These are phyloP conservation scores for Poliocrania exsul DNA, from an alignment of 2,797 vertebrate genomes.

Conservation along the genomic window DNA sequence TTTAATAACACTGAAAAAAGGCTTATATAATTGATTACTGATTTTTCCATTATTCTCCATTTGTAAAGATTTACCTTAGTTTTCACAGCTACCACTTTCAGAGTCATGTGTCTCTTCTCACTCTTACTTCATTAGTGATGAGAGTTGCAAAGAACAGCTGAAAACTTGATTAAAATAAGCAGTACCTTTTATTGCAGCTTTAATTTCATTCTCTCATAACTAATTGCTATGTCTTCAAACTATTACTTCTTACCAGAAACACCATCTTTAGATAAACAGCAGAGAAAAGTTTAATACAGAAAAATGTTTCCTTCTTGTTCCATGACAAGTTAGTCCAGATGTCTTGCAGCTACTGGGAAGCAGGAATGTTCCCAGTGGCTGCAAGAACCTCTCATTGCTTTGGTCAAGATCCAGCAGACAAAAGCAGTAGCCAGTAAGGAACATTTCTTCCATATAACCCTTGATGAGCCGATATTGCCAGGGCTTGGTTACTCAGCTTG, in stretches of 20 bases:
- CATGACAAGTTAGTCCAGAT: background rate
- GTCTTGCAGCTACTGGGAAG: background rate
- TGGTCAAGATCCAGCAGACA: rapidly evolving
- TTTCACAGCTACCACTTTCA: background rate
- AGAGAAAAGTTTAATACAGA: background rate
- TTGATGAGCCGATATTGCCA: background rate
- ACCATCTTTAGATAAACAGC: background rate
- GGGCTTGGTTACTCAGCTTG: background rate
- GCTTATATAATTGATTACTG: background rate
- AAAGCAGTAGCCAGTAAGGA: background rate
- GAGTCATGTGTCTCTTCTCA: background rate
- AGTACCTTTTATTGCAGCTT: background rate
- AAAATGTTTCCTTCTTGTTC: background rate
- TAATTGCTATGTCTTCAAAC: background rate
- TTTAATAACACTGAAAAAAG: background rate
- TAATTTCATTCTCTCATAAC: background rate
- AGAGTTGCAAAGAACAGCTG: background rate
- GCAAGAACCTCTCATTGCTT: background rate
- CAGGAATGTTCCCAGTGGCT: background rate
- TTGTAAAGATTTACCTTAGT: background rate
- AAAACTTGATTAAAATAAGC: background rate
- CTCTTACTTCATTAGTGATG: background rate
- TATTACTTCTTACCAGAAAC: background rate
- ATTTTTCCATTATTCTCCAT: background rate
- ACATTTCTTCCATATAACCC: background rate